These are phyloP conservation scores for Netelia fuscicornis DNA, from an alignment of 2,888 invertebrate species.

Conservation along the genomic window DNA sequence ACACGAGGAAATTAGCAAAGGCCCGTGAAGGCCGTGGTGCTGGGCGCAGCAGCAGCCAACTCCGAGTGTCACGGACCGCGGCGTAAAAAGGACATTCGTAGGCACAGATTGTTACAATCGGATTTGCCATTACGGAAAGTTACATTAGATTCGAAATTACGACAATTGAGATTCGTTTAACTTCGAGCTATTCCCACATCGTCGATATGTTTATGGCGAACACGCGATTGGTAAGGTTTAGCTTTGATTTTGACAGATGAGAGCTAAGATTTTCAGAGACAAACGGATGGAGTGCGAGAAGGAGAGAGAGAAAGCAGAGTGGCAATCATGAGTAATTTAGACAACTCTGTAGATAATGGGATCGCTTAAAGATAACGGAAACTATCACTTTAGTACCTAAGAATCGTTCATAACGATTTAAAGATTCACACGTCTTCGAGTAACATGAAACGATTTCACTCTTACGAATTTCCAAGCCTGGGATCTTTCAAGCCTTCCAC, in stretches of 20 bases:
- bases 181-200: constrained; percentile 3
- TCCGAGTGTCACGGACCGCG: constrained; percentile 58
- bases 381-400: background rate
- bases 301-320: background rate
- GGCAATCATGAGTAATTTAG: background rate
- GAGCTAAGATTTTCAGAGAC: background rate
- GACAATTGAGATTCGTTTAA: constrained; percentile 18
- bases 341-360: background rate
- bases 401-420: background rate
- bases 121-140: constrained; percentile 23
- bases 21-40: constrained; percentile 63
- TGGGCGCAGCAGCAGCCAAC: constrained; percentile 56
- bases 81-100: constrained; percentile 62
- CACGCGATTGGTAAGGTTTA: background rate
- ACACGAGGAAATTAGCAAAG: constrained; percentile 67
- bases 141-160: constrained; percentile 43
- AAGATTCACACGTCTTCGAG: too few relatives aligned
- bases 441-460: too few relatives aligned
- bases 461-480: too few relatives aligned
- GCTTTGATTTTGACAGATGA: background rate
- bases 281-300: too few relatives aligned
- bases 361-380: background rate
- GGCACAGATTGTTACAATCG: constrained; percentile 36
- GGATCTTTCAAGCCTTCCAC: background rate
- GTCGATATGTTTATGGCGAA: background rate